phyloP scores from a whole-genome alignment of 2,888 invertebrate genomes.

The Hirudinaria manillensis region DNA sequence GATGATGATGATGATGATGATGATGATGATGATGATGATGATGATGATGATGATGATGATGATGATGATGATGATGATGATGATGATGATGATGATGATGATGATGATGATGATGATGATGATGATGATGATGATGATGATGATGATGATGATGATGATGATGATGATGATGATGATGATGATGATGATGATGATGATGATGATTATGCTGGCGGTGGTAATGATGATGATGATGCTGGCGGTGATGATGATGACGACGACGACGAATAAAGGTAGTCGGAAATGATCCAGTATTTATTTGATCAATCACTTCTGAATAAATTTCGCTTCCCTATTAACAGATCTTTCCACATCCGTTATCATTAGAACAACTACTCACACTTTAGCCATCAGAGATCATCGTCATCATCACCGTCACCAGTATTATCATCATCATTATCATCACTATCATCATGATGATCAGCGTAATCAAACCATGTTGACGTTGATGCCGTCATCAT shows the following conservation, averaged over 20 bases:
- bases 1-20: not conserved
- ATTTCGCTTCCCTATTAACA: not conserved
- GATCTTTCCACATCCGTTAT: not conserved
- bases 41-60: slow-evolving; percentile 5
- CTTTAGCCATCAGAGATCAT: not conserved
- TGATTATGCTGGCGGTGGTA: slow-evolving; percentile 8
- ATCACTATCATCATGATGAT: not conserved
- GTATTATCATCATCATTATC: not conserved
- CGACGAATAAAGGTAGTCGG: not conserved
- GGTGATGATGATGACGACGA: not conserved
- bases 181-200: slow-evolving; percentile 15
- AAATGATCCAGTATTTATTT: not conserved
- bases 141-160: not conserved
- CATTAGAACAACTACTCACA: no score
- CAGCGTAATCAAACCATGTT: not conserved
- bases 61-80: slow-evolving; percentile 29
- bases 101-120: slow-evolving; percentile 20
- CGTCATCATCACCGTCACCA: not conserved
- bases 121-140: not conserved
- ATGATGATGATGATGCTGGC: slow-evolving; percentile 17
- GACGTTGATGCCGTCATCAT: not conserved
- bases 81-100: slow-evolving; percentile 28
- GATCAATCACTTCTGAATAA: slow-evolving; percentile 8
- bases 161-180: slow-evolving; percentile 7
- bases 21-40: slow-evolving; percentile 1